phyloP scores from a whole-genome alignment of 1,140 invertebrate genomes.

The Chrysoperla carnea region DNA sequence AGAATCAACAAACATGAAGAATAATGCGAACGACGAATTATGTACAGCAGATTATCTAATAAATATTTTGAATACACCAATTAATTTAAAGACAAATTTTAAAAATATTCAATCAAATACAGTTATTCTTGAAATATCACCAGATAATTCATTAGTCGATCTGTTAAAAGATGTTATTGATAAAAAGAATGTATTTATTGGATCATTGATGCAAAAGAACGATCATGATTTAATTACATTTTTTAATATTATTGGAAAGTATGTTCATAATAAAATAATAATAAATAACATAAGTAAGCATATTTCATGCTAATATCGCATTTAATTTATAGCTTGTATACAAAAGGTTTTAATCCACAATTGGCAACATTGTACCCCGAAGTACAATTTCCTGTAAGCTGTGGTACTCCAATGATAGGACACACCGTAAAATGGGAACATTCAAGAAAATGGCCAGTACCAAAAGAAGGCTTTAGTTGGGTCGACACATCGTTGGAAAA shows the following conservation, averaged over 20 bases:
- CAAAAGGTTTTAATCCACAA: conserved; percentile 31
- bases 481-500: conserved; percentile 1
- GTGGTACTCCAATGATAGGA: conserved; percentile 39
- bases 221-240: conserved; percentile 3
- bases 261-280: conserved; percentile 11
- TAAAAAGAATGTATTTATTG: background rate
- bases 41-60: no score
- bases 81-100: no score
- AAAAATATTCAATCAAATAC: no score
- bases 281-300: conserved; percentile 7
- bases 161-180: no score
- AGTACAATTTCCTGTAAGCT: conserved; percentile 36
- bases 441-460: conserved; percentile 25
- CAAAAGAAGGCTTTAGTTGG: background rate
- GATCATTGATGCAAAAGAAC: no score
- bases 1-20: no score
- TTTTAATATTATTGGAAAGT: conserved; percentile 26
- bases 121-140: no score
- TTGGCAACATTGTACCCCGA: conserved; percentile 31
- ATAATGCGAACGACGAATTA: no score
- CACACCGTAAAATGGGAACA: conserved; percentile 52
- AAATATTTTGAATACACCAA: no score
- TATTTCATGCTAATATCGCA: conserved; percentile 15
- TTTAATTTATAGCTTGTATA: conserved; percentile 30
- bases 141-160: no score